A percentile compares a stretch with the other conserved stretches of the same genome.
Conservation (phyloP, 1,140 invertebrate species). For the Zaprionus camerounensis region DNA sequence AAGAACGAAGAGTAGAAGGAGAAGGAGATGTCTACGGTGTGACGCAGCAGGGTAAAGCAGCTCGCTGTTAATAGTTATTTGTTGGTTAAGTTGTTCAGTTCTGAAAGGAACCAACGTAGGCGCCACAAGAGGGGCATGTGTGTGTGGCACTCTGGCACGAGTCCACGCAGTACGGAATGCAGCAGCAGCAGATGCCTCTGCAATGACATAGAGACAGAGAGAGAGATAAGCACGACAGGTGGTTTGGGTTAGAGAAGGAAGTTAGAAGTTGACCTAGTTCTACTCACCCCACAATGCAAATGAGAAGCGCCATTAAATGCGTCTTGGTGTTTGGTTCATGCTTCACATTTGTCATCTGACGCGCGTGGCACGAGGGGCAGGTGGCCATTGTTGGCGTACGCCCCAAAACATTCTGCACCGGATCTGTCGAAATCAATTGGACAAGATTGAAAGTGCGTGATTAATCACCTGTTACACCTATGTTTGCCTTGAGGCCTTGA, state of each 20-base stretch:
- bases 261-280: too few species aligned
- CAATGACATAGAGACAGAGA: background rate
- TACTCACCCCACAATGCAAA: slow-evolving; percentile 86
- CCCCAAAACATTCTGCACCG: slow-evolving; percentile 34
- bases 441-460: background rate
- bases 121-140: slow-evolving; percentile 87
- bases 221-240: background rate
- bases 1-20: background rate
- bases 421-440: slow-evolving; percentile 21
- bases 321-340: slow-evolving; percentile 86
- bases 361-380: slow-evolving; percentile 56
- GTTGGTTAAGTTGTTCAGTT: slow-evolving; percentile 38
- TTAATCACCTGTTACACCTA: background rate
- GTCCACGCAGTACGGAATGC: slow-evolving; percentile 88
- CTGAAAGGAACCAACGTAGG: slow-evolving; percentile 86
- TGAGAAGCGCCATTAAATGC: slow-evolving; percentile 86
- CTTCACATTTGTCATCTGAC: slow-evolving; percentile 31
- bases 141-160: slow-evolving; percentile 87
- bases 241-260: background rate
- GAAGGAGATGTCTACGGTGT: background rate
- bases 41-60: background rate
- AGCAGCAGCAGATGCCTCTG: slow-evolving; percentile 85
- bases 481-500: background rate
- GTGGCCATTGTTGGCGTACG: slow-evolving; percentile 42
- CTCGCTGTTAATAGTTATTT: background rate